These are phyloP conservation scores for Pachycephala philippinensis DNA, from an alignment of 2,113 vertebrate species.

Conservation along the genomic window DNA sequence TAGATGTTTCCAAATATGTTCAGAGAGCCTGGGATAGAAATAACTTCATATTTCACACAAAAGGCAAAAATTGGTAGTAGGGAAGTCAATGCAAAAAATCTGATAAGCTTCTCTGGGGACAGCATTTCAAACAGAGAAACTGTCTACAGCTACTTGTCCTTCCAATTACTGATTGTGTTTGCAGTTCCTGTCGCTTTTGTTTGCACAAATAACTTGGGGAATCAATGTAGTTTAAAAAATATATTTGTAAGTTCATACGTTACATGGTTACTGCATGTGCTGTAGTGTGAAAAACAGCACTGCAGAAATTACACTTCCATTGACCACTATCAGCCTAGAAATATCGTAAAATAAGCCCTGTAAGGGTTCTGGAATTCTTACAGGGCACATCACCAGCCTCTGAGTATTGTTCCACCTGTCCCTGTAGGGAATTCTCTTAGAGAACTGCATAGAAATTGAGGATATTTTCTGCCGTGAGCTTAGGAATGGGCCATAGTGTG, in stretches of 20 bases:
- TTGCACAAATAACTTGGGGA: neutral
- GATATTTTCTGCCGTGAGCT: neutral
- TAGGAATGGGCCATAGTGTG: neutral
- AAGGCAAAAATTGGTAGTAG: neutral
- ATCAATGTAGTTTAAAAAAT: neutral
- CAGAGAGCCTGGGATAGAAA: neutral
- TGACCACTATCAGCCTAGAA: neutral
- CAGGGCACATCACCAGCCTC: neutral
- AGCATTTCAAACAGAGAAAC: neutral
- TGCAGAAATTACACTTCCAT: neutral
- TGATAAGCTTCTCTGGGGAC: neutral
- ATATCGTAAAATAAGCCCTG: neutral
- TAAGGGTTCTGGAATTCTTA: neutral
- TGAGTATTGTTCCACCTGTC: neutral
- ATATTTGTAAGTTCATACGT: neutral
- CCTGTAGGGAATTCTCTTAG: neutral
- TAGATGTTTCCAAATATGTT: neutral
- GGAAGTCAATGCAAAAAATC: neutral
- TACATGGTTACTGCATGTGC: fast-evolving
- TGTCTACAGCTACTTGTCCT: neutral
- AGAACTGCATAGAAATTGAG: neutral
- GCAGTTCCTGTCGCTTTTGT: neutral
- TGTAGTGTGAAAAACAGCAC: neutral
- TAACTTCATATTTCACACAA: neutral
- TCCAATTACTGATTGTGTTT: neutral